Evolutionary conservation across 2,113 vertebrate species (phyloP), one percentile per base, ranked within the genome.

Genomic region (Furnarius figulus): DNA sequence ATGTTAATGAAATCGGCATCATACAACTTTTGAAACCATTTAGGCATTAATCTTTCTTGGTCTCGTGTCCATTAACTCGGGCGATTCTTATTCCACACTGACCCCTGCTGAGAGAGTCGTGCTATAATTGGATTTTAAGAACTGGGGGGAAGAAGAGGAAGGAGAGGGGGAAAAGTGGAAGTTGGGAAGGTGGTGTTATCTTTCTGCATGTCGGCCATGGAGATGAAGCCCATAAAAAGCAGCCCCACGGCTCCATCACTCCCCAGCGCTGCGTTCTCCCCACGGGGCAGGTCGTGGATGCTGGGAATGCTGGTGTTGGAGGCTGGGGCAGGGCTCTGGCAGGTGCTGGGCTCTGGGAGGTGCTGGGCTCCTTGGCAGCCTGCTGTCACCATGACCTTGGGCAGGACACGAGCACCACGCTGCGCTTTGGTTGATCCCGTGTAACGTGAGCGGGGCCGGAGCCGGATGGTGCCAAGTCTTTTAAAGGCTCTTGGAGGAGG

Each of bases 1-100:
- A 98, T 98, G 98, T 98, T 98, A 98, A 98, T 98, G 97, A 97
- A 97, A 97, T 96, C 79, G n/a, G 86, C 97, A 94, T 97, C 96
- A 68, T 90, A 87, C 97, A 97, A 98, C 97, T 98, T 97, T 92
- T 74, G 97, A 95, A 97, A 70, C 96, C 97, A 95, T 97, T 87
- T 55, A 95, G 96, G 94, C 97, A 95, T 98, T 97, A 76, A 96
- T 98, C 98, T 97, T 93, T 31, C 93, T 87, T 85, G 65, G 91
- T 96, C 95, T 97, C 85, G 10, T 20, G 95, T 88, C 97, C 97
- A 96, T 97, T 97, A 97, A 96, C 96, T 97, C 39, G 0, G 90
- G 90, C 76, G 80, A 93, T 97, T 97, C 97, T 97, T 98, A 96
- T 98, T 97, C 97, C 67, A 97, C 94, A 97, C 97, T 98, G 98